Base-by-base conservation (phyloP, 2,888 invertebrate species). In the Cataglyphis altisquamis region DNA sequence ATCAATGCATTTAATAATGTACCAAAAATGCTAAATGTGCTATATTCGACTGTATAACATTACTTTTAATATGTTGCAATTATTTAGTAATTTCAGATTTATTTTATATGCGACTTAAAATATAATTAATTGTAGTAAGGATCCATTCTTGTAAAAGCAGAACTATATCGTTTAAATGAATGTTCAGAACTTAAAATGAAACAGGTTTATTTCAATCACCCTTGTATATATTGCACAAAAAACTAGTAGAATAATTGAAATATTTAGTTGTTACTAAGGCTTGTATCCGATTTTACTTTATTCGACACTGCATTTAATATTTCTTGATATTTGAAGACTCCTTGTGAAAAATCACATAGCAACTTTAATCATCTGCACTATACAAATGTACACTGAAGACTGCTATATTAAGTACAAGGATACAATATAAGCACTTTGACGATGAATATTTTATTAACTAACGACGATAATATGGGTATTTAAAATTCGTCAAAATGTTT, bases 81-180 rank as follows among this genome's bases (percentile, higher is more conserved):
- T 8, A 64, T 6, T 63, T 32, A 64, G n/a, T 32, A 4, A 8
- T 64, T 64, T 2, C 8, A n/a, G 8, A 52, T 52, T 63, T n/a
- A 36, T 36, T 63, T 39, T 36, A 10, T 4, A 36, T n/a, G n/a
- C 3, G 32, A 36, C 10, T 39, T 63, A 32, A 52, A 52, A 52
- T 52, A 64, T n/a, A n/a, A 64, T 39, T 10, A 10, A 64, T 64
- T n/a, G 36, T 39, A 36, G n/a, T 36, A 52, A 2, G n/a, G 45
- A 73, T 62, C 5, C 10, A 55, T 15, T 55, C 6, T 21, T 12
- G 10, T 9, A 57, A 36, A 55, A 2, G 15, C 10, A 77, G 45
- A 80, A 73, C n/a, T 68, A 52, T 12, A 29, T 39, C 12, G 55
- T 29, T 67, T 75, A 18, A 48, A 64, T 52, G 41, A 74, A 73